A percentile compares a stretch with the other conserved stretches of the same genome.
Conservation (phyloP, 2,797 vertebrate genomes). For the Coluber constrictor region DNA sequence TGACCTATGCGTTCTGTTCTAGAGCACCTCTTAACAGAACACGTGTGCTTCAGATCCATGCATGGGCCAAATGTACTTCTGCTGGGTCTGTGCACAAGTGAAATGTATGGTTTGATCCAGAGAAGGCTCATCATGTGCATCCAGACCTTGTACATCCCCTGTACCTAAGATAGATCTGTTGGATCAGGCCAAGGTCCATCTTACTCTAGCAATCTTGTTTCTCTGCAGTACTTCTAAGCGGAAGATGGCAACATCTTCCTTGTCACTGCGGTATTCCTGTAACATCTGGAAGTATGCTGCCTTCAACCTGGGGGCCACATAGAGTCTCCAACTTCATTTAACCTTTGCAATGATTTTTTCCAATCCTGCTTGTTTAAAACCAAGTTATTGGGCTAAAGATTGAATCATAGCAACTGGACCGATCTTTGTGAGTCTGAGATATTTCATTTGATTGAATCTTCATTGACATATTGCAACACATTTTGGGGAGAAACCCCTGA, state of each 20-base stretch:
- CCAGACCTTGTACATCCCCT: background rate
- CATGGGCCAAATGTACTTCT: background rate
- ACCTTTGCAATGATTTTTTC: background rate
- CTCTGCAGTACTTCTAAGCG: background rate
- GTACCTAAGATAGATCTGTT: background rate
- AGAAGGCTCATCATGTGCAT: background rate
- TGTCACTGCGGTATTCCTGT: background rate
- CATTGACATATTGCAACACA: too few relatives aligned
- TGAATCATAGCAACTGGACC: background rate
- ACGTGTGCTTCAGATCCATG: background rate
- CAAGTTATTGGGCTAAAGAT: background rate
- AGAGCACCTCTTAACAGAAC: background rate
- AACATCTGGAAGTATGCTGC: background rate
- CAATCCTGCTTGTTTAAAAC: background rate
- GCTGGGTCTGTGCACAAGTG: background rate
- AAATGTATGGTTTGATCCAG: background rate
- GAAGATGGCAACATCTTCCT: background rate
- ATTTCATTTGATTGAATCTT: background rate
- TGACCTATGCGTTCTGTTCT: background rate
- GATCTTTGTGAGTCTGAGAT: background rate
- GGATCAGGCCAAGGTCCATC: background rate
- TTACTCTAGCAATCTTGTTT: background rate
- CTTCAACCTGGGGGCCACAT: background rate
- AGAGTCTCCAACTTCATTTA: background rate
- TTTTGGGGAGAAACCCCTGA: too few relatives aligned